phyloP scores from a whole-genome alignment of 2,888 invertebrate species.

The Pantelozetes paolii region DNA sequence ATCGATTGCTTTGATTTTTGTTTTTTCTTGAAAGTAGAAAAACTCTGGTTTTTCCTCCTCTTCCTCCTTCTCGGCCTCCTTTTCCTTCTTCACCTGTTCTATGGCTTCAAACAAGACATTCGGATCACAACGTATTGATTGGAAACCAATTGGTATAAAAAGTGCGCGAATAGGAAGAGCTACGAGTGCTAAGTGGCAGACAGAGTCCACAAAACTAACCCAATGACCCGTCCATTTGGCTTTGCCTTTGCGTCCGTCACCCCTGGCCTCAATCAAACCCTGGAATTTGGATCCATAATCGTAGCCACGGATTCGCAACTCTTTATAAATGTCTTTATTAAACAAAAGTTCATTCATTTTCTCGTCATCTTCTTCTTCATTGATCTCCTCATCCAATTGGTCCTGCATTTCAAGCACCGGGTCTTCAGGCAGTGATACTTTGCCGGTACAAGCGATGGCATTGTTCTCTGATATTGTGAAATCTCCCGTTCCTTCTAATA shows the following conservation, averaged over 20 bases:
- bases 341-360: slow-evolving; percentile 49
- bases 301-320: slow-evolving; percentile 76
- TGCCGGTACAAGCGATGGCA: slow-evolving; percentile 52
- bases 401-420: slow-evolving; percentile 41
- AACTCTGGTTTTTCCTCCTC: slow-evolving; percentile 46
- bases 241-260: slow-evolving; percentile 62
- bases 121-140: slow-evolving; percentile 75
- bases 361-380: slow-evolving; percentile 49
- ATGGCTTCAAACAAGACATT: slow-evolving; percentile 58
- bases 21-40: slow-evolving; percentile 37
- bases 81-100: slow-evolving; percentile 39
- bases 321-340: slow-evolving; percentile 72
- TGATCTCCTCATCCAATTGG: slow-evolving; percentile 4
- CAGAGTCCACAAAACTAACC: slow-evolving; percentile 91
- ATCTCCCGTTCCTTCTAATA: slow-evolving; percentile 52
- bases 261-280: slow-evolving; percentile 70
- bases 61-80: slow-evolving; percentile 31
- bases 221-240: slow-evolving; percentile 85
- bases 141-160: slow-evolving; percentile 80
- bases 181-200: slow-evolving; percentile 86
- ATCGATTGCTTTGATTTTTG: neutral
- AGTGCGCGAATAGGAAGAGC: slow-evolving; percentile 70
- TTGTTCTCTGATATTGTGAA: slow-evolving; percentile 54
- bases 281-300: slow-evolving; percentile 75
- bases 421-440: slow-evolving; percentile 46